These are phyloP conservation scores for Ptychoptera contaminata DNA, from an alignment of 2,888 invertebrate species.

Conservation along the genomic window DNA sequence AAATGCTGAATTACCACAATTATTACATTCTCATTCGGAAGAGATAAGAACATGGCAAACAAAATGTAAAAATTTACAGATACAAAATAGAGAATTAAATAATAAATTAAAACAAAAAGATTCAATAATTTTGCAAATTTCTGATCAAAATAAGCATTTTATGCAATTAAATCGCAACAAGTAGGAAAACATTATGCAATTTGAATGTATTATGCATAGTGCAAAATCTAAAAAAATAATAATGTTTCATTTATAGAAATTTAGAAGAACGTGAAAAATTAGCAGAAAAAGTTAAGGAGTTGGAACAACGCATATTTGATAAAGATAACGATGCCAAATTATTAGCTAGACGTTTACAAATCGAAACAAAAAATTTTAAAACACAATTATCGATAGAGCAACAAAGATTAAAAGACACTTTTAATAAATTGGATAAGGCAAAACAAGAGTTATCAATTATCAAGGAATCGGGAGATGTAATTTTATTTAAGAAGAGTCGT, in stretches of 20 bases:
- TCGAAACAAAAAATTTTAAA: constrained; percentile 59
- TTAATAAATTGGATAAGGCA: constrained; percentile 42
- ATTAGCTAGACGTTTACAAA: constrained; percentile 49
- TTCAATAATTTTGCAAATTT: constrained; percentile 43
- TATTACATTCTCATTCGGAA: constrained; percentile 61
- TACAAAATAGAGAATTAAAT: constrained; percentile 42
- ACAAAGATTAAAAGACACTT: constrained; percentile 50
- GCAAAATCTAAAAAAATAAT: neutral
- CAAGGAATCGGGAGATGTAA: constrained; percentile 22
- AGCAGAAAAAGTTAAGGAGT: constrained; percentile 41
- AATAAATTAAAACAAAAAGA: constrained; percentile 53
- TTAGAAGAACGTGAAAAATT: constrained; percentile 60
- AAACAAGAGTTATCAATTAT: constrained; percentile 18
- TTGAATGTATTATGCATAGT: too few species aligned
- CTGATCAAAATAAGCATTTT: constrained; percentile 54
- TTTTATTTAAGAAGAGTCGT: constrained; percentile 21
- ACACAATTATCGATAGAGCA: constrained; percentile 54
- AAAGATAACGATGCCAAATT: constrained; percentile 47
- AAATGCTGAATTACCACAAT: constrained; percentile 60
- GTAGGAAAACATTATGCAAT: constrained; percentile 23
- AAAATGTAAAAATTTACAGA: constrained; percentile 50
- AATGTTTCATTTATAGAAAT: constrained; percentile 29
- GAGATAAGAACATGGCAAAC: constrained; percentile 56
- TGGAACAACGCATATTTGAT: constrained; percentile 37
- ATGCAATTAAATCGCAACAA: constrained; percentile 55